Percentiles rank a stretch among this genome's conserved stretches.
These are phyloP conservation scores for Drosophila lacteicornis DNA, from an alignment of 1,140 invertebrate species.

Conservation along the genomic window DNA sequence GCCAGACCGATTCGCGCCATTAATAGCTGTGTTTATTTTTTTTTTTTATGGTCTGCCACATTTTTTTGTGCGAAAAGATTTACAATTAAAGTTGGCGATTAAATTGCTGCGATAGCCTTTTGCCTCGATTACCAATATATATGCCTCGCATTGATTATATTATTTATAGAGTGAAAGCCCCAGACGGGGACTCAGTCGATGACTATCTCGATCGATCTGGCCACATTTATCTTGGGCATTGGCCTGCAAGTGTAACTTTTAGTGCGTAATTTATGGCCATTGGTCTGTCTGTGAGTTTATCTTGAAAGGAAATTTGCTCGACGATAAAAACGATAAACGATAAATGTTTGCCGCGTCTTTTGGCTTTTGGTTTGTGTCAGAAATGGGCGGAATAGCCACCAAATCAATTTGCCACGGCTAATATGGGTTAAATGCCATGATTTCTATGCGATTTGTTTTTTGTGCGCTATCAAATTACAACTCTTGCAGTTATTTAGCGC, in stretches of 20 bases:
- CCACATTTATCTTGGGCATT: slow-evolving; percentile 65
- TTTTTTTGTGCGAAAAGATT: slow-evolving; percentile 63
- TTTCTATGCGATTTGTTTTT: slow-evolving; percentile 23
- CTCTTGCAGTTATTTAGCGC: slow-evolving; percentile 43
- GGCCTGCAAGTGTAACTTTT: slow-evolving; percentile 63
- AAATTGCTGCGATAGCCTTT: slow-evolving; percentile 72
- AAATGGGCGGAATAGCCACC: slow-evolving; percentile 50
- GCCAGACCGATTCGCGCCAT: slow-evolving; percentile 41
- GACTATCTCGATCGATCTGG: slow-evolving; percentile 57
- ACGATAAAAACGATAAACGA: slow-evolving; percentile 55
- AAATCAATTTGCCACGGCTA: slow-evolving; percentile 72
- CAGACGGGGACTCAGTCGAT: slow-evolving; percentile 39
- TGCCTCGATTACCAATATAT: slow-evolving; percentile 66
- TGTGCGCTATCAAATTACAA: slow-evolving; percentile 51
- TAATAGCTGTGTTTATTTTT: slow-evolving; percentile 37
- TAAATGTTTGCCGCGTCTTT: slow-evolving; percentile 44
- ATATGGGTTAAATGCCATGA: slow-evolving; percentile 72
- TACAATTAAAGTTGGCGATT: slow-evolving; percentile 81
- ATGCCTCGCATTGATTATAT: slow-evolving; percentile 58
- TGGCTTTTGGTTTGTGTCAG: slow-evolving; percentile 44
- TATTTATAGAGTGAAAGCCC: slow-evolving; percentile 72
- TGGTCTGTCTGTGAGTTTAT: slow-evolving; percentile 67
- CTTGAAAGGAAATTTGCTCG: slow-evolving; percentile 79
- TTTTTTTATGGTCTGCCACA: slow-evolving; percentile 29
- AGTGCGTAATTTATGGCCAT: slow-evolving; percentile 79